Percentiles rank a stretch among this genome's conserved stretches.
Evolutionary conservation across 2,888 invertebrate species (phyloP).

Genomic region (Ochropleura plecta): DNA sequence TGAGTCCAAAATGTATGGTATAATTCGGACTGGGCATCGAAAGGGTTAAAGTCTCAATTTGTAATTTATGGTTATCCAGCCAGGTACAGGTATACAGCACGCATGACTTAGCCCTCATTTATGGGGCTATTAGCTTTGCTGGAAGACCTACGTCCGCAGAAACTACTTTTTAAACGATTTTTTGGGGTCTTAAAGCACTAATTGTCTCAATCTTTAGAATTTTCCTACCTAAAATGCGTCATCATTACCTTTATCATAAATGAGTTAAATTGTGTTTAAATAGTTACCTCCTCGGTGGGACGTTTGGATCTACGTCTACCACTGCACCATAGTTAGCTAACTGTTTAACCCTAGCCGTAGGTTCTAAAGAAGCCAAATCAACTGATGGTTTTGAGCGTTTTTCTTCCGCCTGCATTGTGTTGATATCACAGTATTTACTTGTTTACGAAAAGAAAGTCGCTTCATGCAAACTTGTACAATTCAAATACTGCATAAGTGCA

Average conservation of each 20-base stretch:
- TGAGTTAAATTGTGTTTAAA: not conserved
- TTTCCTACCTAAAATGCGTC: slow-evolving; percentile 19
- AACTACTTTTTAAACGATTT: too few relatives aligned
- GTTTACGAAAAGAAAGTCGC: slow-evolving; percentile 12
- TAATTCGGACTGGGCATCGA: too few relatives aligned
- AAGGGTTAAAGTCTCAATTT: not conserved
- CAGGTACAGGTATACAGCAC: not conserved
- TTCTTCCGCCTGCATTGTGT: slow-evolving; percentile 81
- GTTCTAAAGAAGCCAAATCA: slow-evolving; percentile 89
- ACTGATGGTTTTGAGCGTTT: slow-evolving; percentile 75
- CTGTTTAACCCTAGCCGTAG: slow-evolving; percentile 92
- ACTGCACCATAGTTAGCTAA: slow-evolving; percentile 92
- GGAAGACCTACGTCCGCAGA: not conserved
- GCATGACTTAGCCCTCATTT: not conserved
- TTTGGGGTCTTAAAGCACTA: not conserved
- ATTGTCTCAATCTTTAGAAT: not conserved
- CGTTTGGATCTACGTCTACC: slow-evolving; percentile 93
- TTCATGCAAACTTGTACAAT: slow-evolving; percentile 26
- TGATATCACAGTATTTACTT: slow-evolving; percentile 22
- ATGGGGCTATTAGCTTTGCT: not conserved
- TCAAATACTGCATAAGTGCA: not conserved
- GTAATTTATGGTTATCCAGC: not conserved
- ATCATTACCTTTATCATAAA: slow-evolving; percentile 18
- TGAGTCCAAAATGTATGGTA: too few relatives aligned
- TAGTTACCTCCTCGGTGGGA: slow-evolving; percentile 93